Base-by-base conservation (phyloP, 2,797 vertebrate genomes). In the Cryptoblepharus egeriae region DNA sequence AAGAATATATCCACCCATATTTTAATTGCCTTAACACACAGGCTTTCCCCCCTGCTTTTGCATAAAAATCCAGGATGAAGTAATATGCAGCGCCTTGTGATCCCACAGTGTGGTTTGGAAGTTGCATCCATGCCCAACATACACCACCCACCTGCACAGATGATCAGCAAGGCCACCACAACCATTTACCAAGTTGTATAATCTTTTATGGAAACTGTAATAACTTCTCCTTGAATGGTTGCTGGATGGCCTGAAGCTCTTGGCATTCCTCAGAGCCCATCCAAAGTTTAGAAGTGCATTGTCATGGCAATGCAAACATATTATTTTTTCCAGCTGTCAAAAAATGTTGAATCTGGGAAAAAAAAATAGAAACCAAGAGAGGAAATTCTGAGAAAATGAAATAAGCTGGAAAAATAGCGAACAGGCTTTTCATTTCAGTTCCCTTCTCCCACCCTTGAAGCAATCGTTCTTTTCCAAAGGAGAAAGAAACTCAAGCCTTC, bases 311-410 rank as follows among this genome's bases (percentile, higher is more conserved):
- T 80, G 16, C 81, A 87, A 91, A 83, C 61, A 86, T 77, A 81
- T 92, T 92, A 85, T 87, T 92, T 92, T 87, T 93, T 92, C 94
- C 94, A 94, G 80, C 86, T 88, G 82, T 83, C 32, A 65, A 81
- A 90, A 79, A 28, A 64, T 64, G 80, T 85, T 86, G 92, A 83
- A 91, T 87, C 86, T 73, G 75, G 55, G 77, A 84, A 82, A 81
- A 87, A 84, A 87, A 72, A 80, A 81, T 83, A 3, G 13, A 85
- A 88, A 90, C 70, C 82, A 81, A 87, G 15, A 69, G 82, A 94
- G 94, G 90, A 95, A 95, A 95, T 95, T 93, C 94, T 95, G 94
- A 95, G 93, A 92, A 93, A 90, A 90, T 93, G 83, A 95, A 95
- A 90, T 93, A 92, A 94, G 84, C 71, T 0, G 9, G 87, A 89